phyloP scores from a whole-genome alignment of 1,140 invertebrate species.

The Reticulitermes speratus region DNA sequence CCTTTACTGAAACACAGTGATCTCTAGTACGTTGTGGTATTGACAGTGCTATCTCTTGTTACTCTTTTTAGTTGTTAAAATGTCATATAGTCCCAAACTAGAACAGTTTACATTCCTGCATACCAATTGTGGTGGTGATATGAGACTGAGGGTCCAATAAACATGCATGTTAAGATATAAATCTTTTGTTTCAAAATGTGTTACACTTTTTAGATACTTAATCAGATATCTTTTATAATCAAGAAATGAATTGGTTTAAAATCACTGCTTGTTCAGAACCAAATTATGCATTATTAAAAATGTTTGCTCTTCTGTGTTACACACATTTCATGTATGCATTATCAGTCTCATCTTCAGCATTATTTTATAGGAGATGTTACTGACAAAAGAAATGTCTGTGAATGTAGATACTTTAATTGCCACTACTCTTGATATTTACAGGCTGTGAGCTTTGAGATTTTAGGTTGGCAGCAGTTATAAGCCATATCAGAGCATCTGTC shows the following conservation, averaged over 20 bases:
- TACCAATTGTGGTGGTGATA: too few species aligned
- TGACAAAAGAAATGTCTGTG: background rate
- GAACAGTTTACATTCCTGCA: background rate
- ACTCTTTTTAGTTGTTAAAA: background rate
- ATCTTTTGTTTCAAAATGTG: too few species aligned
- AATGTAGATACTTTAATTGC: background rate
- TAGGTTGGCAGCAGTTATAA: background rate
- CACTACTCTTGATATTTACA: background rate
- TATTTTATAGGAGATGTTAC: background rate
- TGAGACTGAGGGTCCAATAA: too few species aligned
- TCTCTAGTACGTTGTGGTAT: background rate
- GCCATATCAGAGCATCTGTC: background rate
- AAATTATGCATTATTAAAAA: too few species aligned
- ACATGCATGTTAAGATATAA: too few species aligned
- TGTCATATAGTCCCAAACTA: background rate
- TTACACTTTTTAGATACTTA: too few species aligned
- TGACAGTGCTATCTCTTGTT: background rate
- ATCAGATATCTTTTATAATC: too few species aligned
- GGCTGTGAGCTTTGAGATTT: background rate
- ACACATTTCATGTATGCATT: background rate
- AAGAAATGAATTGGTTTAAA: too few species aligned
- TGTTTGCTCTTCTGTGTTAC: too few species aligned
- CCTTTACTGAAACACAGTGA: background rate
- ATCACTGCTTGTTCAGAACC: too few species aligned
- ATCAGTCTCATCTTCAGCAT: background rate